Evolutionary conservation across 2,113 vertebrate species (phyloP).

Genomic region (Rallus limicola): DNA sequence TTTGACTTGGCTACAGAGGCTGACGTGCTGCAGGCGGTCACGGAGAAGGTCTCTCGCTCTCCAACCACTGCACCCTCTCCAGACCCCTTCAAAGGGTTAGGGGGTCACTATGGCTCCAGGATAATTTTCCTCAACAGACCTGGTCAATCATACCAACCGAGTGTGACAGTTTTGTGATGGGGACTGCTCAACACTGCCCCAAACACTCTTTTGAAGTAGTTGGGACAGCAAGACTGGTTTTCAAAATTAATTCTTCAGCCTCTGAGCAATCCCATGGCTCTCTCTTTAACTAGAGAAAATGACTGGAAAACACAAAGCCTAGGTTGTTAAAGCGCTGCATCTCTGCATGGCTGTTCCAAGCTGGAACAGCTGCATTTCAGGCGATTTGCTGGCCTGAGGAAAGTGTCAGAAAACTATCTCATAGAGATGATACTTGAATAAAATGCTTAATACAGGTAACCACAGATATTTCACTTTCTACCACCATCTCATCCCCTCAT

Average conservation of each 20-base stretch:
- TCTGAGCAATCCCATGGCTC: background rate
- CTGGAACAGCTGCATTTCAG: background rate
- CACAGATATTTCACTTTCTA: background rate
- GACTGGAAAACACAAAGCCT: background rate
- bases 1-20: background rate
- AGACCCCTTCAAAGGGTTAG: background rate
- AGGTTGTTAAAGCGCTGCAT: background rate
- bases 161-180: constrained; percentile 46
- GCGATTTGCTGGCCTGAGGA: background rate
- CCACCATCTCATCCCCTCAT: background rate
- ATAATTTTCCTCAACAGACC: constrained; percentile 23
- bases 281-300: background rate
- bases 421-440: background rate
- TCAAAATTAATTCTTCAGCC: constrained; percentile 29
- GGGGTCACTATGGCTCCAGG: constrained; percentile 8
- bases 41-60: background rate
- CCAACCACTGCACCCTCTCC: background rate
- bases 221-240: constrained; percentile 9
- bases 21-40: background rate
- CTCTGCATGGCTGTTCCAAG: background rate
- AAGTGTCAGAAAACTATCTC: background rate
- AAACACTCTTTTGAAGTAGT: constrained; percentile 53
- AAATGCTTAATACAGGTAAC: background rate
- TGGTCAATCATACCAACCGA: constrained; percentile 42
- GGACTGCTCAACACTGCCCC: background rate